Percentiles rank a stretch among this genome's conserved stretches.
phyloP scores from a whole-genome alignment of 2,888 invertebrate species.

The Unio delphinus region DNA sequence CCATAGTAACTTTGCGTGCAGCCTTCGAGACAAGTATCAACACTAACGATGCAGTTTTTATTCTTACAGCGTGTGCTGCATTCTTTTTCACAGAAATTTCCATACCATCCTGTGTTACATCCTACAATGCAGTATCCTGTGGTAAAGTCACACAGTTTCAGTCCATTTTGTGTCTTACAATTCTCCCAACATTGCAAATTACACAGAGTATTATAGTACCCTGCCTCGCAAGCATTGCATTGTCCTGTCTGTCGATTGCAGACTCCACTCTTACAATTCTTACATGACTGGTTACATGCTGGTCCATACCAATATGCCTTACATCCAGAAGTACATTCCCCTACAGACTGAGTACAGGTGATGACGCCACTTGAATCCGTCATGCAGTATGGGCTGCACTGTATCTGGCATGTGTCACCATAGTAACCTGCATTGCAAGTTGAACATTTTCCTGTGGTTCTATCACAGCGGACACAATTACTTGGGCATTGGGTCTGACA shows the following conservation, averaged over 20 bases:
- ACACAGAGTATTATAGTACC: conserved; percentile 5
- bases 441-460: conserved; percentile 17
- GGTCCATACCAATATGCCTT: no score
- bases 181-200: no score
- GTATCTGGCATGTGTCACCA: conserved; percentile 17
- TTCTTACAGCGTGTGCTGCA: conserved; percentile 16
- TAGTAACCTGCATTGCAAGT: conserved; percentile 16
- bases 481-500: conserved; percentile 17
- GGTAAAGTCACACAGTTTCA: neutral
- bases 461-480: conserved; percentile 18
- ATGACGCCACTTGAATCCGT: conserved; percentile 3
- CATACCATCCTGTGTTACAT: conserved; percentile 16
- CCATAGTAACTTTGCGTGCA: conserved; percentile 6
- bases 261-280: conserved; percentile 7
- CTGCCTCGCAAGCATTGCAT: conserved; percentile 18
- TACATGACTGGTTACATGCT: no score
- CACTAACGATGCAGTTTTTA: conserved; percentile 9
- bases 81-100: conserved; percentile 7
- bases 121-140: conserved; percentile 14
- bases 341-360: conserved; percentile 13
- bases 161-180: no score
- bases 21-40: conserved; percentile 17
- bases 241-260: conserved; percentile 20
- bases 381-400: conserved; percentile 21
- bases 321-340: conserved; percentile 6